A percentile compares a stretch with the other conserved stretches of the same genome.
phyloP scores from a whole-genome alignment of 2,113 vertebrate species.

The Lampris megalopsis region DNA sequence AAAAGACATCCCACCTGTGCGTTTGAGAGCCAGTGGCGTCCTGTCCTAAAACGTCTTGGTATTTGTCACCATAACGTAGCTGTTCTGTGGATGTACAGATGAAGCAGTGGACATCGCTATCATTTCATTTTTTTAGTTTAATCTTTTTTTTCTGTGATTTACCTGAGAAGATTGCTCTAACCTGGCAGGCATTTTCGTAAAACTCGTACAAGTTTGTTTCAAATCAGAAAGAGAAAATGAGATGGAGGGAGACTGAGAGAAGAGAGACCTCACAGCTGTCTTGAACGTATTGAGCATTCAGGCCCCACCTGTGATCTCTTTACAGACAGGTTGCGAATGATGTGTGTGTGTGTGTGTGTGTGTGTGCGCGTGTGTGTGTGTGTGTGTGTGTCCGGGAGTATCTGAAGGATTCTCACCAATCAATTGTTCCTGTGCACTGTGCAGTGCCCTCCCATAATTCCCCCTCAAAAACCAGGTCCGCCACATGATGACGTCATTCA shows the following conservation, averaged over 20 bases:
- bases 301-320: neutral
- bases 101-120: too few species aligned
- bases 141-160: too few species aligned
- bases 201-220: neutral
- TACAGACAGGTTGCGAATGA: slow-evolving; percentile 12
- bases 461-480: slow-evolving; percentile 19
- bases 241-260: neutral
- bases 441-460: slow-evolving; percentile 30
- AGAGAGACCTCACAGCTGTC: neutral
- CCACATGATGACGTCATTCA: slow-evolving; percentile 43
- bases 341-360: slow-evolving; percentile 8
- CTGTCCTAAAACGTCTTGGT: too few species aligned
- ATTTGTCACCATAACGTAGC: too few species aligned
- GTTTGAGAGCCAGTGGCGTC: too few species aligned
- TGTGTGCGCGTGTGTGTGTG: neutral
- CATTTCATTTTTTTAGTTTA: too few species aligned
- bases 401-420: slow-evolving; percentile 18
- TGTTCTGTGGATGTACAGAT: too few species aligned
- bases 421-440: slow-evolving; percentile 29
- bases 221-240: neutral
- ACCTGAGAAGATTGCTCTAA: too few species aligned
- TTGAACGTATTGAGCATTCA: neutral
- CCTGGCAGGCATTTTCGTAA: neutral
- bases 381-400: neutral
- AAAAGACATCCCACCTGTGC: too few species aligned